Base-by-base conservation (phyloP, 2,797 vertebrate species). In the Gobionotothen gibberifrons region DNA sequence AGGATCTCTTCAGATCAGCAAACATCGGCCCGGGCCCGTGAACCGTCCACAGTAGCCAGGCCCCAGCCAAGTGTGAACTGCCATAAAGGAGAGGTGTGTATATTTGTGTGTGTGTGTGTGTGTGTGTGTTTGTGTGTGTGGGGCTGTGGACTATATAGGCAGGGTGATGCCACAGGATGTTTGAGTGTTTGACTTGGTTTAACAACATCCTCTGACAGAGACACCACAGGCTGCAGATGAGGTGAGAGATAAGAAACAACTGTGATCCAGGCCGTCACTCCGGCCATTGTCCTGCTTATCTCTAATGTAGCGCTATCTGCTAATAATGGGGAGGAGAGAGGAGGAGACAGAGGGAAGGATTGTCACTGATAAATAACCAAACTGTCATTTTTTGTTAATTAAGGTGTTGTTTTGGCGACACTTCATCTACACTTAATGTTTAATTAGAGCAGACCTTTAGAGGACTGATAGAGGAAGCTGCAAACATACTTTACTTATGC, bases 151-250 rank as follows among this genome's bases (percentile, higher is more conserved):
- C 57, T 68, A 49, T 64, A 70, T 59, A 82, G 74, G 76, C 79
- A 82, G 80, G 85, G 85, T 86, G 90, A 87, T 87, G 89, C 82
- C 82, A 88, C 94, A 94, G 93, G 94, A 95, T 95, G 93, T 94
- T 94, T 93, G 90, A 95, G 88, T 95, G 93, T 94, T 95, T 95
- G 92, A 90, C 87, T 94, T 92, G 89, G 90, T 94, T 93, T 93
- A 95, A 95, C 93, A 95, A 95, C 94, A 94, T 94, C 94, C 93
- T 95, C 93, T 91, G 89, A 87, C 85, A 85, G 90, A 92, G 89
- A 92, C 92, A 91, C 91, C 92, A 88, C 88, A 81, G 86, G 87
- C 89, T 90, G 89, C 79, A 93, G 93, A 94, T 94, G 91, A 87
- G 85, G 87, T 78, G 82, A 83, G 81, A 94, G 94, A 95, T 94